phyloP scores from a whole-genome alignment of 2,113 vertebrate species.

The Caracal caracal region DNA sequence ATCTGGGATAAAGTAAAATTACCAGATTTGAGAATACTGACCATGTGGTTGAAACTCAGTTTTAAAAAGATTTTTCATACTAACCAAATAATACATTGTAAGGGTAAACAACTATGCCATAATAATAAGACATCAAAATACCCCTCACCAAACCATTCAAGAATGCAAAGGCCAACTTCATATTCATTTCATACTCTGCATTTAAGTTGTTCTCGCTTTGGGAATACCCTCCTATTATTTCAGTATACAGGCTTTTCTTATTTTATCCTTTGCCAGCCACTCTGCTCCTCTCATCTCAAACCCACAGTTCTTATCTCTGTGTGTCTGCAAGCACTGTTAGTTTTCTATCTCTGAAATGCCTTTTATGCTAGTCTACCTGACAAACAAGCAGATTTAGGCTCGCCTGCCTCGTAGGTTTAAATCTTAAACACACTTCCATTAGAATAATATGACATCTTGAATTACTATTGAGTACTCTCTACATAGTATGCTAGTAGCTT shows the following conservation, averaged over 20 bases:
- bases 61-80: constrained; percentile 8
- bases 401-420: neutral
- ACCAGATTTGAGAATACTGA: constrained; percentile 13
- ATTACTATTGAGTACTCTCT: neutral
- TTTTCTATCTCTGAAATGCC: neutral
- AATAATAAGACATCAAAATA: neutral
- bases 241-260: neutral
- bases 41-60: neutral
- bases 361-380: constrained; percentile 4
- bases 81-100: neutral
- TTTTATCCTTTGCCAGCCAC: neutral
- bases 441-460: neutral
- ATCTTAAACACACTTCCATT: neutral
- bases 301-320: neutral
- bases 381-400: neutral
- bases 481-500: neutral
- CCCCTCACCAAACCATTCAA: neutral
- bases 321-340: neutral
- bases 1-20: constrained; percentile 14
- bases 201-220: neutral
- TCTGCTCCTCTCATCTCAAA: neutral
- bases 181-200: neutral
- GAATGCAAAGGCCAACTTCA: neutral
- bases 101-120: neutral
- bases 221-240: neutral